Base-by-base conservation (phyloP, 2,888 invertebrate species). In the Schizotus pectinicornis region DNA sequence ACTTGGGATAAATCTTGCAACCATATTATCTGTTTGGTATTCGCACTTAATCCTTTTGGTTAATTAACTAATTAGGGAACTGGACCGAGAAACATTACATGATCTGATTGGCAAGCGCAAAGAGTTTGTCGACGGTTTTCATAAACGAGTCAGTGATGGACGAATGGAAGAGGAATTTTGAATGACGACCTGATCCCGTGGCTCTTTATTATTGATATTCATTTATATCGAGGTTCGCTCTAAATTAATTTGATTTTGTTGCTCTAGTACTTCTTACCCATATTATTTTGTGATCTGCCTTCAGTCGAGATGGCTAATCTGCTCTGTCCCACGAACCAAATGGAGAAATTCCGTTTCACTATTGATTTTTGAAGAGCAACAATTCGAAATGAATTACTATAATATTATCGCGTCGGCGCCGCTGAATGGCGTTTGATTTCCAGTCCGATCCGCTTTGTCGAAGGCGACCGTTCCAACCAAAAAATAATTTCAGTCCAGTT, bases 211-310 rank as follows among this genome's bases (percentile, higher is more conserved):
- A 22, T 5, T 22, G 22, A n/a, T n/a, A n/a, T n/a, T 22, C 22
- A 22, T 22, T 22, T 5, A 22, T 5, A 5, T 22, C 5, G 3
- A 22, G 22, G 38, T 50, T 30, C 39, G 39, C 31, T 50, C 7
- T 32, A 36, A 49, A 36, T 38, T 37, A 49, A 30, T 49, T 52
- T 42, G 13, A 45, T 35, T 47, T 43, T 52, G 30, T 33, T 43
- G 52, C 7, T 34, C 31, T 6, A 35, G 32, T 13, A 52, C 22
- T 45, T 52, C 45, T 45, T 51, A 31, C 14, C 35, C 12, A 8
- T 45, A 36, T 32, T 43, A 46, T 43, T 39, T 7, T 22, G n/a
- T 22, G 39, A 39, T 39, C 22, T 39, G 22, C 2, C 22, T 39
- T 39, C n/a, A 22, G 13, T 37, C 13, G 11, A 37, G 37, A 37